Conservation (phyloP, 2,797 vertebrate species). For the Simalia tracyae region DNA sequence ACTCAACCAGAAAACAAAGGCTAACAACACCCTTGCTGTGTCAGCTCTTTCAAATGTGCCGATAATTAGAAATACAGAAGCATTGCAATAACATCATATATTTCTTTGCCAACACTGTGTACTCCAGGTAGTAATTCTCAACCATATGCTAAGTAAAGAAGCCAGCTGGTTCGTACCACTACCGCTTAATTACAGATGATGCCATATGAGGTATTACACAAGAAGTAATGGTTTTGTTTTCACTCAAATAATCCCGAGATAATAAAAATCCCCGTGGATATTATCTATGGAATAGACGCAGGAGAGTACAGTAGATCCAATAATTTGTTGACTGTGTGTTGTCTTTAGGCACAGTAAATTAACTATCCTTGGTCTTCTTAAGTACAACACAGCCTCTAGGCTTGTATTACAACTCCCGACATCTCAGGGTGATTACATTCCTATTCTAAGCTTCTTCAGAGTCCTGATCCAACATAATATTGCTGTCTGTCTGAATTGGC, state of each 20-base stretch:
- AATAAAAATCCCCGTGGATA: constrained; percentile 42
- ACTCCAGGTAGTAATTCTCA: constrained; percentile 42
- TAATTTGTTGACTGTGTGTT: constrained; percentile 5
- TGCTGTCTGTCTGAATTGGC: neutral
- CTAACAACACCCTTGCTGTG: constrained; percentile 36
- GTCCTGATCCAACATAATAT: neutral
- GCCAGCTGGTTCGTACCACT: constrained; percentile 45
- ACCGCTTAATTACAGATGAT: constrained; percentile 35
- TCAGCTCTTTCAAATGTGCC: constrained; percentile 44
- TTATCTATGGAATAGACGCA: neutral
- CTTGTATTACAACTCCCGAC: neutral
- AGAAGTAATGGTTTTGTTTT: constrained; percentile 31
- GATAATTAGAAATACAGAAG: constrained; percentile 63
- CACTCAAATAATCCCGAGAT: constrained; percentile 33
- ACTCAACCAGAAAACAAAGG: constrained; percentile 42
- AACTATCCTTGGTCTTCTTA: neutral
- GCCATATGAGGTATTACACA: constrained; percentile 35
- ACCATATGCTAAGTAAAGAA: constrained; percentile 31
- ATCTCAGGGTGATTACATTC: neutral
- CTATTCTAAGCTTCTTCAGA: neutral
- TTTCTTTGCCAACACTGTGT: constrained; percentile 50
- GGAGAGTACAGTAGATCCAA: neutral
- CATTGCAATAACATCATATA: constrained; percentile 50
- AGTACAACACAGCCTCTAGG: neutral
- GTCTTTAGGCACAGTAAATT: neutral